A percentile compares a stretch with the other conserved stretches of the same genome.
Conservation (phyloP, 1,140 invertebrate species). For the Diachasmimorpha longicaudata region DNA sequence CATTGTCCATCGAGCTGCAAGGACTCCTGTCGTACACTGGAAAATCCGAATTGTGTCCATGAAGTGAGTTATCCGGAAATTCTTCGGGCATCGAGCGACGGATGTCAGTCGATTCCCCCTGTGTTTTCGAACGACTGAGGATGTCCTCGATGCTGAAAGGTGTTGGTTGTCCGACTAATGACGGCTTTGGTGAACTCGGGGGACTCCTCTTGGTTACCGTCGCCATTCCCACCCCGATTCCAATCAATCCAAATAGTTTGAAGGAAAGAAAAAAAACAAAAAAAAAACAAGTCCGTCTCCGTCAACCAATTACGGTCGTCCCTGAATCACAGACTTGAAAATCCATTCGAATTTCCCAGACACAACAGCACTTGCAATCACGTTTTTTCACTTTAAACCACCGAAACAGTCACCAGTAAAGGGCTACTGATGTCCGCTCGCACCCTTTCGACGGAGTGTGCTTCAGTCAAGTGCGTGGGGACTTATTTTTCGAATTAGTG, state of each 20-base stretch:
- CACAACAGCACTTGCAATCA: background rate
- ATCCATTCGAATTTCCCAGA: background rate
- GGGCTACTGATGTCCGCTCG: slow-evolving; percentile 9
- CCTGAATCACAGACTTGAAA: background rate
- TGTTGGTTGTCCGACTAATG: slow-evolving; percentile 46
- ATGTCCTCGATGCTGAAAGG: slow-evolving; percentile 61
- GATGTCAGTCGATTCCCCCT: slow-evolving; percentile 23
- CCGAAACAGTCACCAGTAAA: background rate
- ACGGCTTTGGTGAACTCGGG: slow-evolving; percentile 45
- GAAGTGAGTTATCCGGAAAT: background rate
- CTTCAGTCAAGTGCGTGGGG: slow-evolving; percentile 59
- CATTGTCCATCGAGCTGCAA: slow-evolving; percentile 23
- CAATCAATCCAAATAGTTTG: background rate
- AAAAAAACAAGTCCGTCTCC: background rate
- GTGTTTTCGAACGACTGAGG: slow-evolving; percentile 45
- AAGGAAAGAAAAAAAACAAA: too few species aligned
- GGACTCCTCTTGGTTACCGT: slow-evolving; percentile 36
- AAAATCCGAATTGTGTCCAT: background rate
- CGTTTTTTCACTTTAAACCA: slow-evolving; percentile 10
- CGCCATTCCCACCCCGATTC: slow-evolving; percentile 20
- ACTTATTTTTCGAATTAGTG: slow-evolving; percentile 57
- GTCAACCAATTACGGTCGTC: background rate
- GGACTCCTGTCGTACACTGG: slow-evolving; percentile 18
- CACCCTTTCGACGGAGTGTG: slow-evolving; percentile 54
- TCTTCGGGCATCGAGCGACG: slow-evolving; percentile 7